Base-by-base conservation (phyloP, 2,113 vertebrate species). In the Forbesichthys papilliferus region DNA sequence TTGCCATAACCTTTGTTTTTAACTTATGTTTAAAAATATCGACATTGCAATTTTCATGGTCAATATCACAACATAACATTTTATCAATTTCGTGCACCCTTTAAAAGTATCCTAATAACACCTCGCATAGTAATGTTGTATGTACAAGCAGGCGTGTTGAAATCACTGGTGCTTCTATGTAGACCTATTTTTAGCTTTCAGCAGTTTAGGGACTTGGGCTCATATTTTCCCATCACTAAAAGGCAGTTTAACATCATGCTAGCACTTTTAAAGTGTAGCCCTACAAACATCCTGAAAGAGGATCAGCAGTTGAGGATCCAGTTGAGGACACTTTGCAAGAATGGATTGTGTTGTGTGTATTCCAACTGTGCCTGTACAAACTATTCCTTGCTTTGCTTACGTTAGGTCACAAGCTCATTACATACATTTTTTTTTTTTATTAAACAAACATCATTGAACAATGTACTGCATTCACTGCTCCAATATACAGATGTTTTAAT, bases 101-200 rank as follows among this genome's bases (percentile, higher is more conserved):
- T 27, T 27, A 27, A 11, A 63, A 71, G 36, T 52, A 76, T 64
- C 71, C 73, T 71, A 27, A 27, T 60, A 69, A 55, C 69, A 63
- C 62, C 52, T 74, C 73, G 64, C 69, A 48, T 61, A 14, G 57
- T 60, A 70, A 87, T 82, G 73, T 64, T 79, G 86, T 72, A 80
- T 84, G 69, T 69, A 81, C 59, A 64, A 59, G 71, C 71, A 66
- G 57, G 49, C 69, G 66, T 66, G 70, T 84, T 56, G 36, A 64
- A 27, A 27, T 27, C 27, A 78, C 80, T 70, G 36, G 56, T 5
- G 62, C 64, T 54, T 71, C 52, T 11, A 27, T 27, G 27, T 27
- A 27, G 1, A 2, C 74, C 85, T 86, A 86, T 88, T 86, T 88
- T 79, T 85, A 85, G 64, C 9, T 46, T 66, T 68, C 36, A 67